Conservation (phyloP, 2,113 vertebrate species). For the Dolichallabes microphthalmus region DNA sequence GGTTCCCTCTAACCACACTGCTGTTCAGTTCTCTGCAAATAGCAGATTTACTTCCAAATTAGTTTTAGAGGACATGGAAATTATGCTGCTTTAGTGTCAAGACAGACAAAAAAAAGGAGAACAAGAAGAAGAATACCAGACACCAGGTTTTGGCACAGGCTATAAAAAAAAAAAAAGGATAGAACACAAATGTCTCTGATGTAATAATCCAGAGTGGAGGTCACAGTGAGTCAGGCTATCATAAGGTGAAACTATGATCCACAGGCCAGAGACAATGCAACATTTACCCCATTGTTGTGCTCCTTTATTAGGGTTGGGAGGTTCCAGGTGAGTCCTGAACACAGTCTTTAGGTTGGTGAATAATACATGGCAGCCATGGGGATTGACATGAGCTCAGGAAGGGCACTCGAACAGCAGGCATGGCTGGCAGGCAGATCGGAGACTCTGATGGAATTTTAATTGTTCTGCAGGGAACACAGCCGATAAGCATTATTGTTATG, state of each 20-base stretch:
- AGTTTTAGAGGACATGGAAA: constrained; percentile 77
- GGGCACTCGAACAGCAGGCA: constrained; percentile 71
- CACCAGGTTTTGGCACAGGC: constrained; percentile 18
- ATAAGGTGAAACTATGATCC: not conserved
- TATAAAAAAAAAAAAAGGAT: not conserved
- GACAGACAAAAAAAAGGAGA: constrained; percentile 60
- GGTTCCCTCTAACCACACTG: constrained; percentile 72
- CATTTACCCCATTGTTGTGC: constrained; percentile 40
- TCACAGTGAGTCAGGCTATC: not conserved
- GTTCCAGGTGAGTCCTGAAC: constrained; percentile 70
- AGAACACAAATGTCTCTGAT: constrained; percentile 1
- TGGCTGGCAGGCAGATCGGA: constrained; percentile 72
- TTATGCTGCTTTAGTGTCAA: constrained; percentile 65
- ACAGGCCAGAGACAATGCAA: not conserved
- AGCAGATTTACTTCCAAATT: constrained; percentile 79
- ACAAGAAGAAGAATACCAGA: constrained; percentile 35
- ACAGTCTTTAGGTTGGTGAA: constrained; percentile 71
- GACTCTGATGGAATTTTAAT: constrained; percentile 75
- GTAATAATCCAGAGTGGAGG: constrained; percentile 2
- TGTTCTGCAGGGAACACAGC: constrained; percentile 68
- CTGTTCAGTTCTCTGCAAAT: constrained; percentile 75
- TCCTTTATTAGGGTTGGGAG: constrained; percentile 59
- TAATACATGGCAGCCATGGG: constrained; percentile 73
- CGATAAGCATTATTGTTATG: constrained; percentile 73
- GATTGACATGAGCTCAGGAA: constrained; percentile 69